Evolutionary conservation across 2,888 invertebrate species (phyloP).

Genomic region (Anodontia alba): DNA sequence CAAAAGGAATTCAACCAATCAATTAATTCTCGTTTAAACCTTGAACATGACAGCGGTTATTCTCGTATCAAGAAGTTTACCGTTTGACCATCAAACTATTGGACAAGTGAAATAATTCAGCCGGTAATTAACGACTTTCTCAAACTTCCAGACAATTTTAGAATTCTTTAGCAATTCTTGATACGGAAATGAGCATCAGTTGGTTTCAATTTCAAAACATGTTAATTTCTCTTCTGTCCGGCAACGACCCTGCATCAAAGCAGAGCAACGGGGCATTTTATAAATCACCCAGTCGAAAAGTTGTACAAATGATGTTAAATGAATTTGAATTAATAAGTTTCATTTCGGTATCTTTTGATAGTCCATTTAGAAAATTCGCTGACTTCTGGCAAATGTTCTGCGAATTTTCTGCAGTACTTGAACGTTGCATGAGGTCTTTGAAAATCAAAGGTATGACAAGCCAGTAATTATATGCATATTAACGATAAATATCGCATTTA

Average conservation of each 20-base stretch:
- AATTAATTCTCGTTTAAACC: background rate
- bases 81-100: conserved; percentile 2
- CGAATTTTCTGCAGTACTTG: conserved; percentile 7
- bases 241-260: background rate
- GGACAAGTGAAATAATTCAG: background rate
- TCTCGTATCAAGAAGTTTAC: conserved; percentile 1
- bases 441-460: background rate
- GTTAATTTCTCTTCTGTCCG: conserved; percentile 13
- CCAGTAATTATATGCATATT: conserved; percentile 11
- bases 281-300: conserved; percentile 9
- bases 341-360: conserved; percentile 11
- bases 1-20: background rate
- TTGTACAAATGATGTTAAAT: conserved; percentile 8
- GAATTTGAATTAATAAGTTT: conserved; percentile 12
- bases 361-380: conserved; percentile 7
- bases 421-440: conserved; percentile 12
- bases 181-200: conserved; percentile 4
- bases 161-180: background rate
- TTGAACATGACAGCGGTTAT: background rate
- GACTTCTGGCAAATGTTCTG: background rate
- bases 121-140: background rate
- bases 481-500: background rate
- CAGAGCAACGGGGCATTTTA: conserved; percentile 9
- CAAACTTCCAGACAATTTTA: conserved; percentile 2
- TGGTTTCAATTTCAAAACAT: conserved; percentile 3